Evolutionary conservation across 2,888 invertebrate genomes (phyloP), one percentile per base, ranked within the genome.

Genomic region (Drosophila eohydei): DNA sequence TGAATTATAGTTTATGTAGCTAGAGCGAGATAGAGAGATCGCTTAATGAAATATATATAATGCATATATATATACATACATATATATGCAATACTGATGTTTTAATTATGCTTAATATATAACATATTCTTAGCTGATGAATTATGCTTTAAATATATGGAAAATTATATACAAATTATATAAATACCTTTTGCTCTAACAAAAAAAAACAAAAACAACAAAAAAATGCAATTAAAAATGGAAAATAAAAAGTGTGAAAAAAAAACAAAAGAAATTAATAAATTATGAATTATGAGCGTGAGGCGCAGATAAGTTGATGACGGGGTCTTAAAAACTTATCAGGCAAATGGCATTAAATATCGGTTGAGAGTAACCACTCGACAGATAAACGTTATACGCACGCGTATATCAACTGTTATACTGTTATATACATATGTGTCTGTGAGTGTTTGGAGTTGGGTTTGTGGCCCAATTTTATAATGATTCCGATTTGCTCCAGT

Each of bases 91-190:
- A 67, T 67, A 46, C 61, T 59, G 61, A 75, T 75, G 63, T 76
- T 69, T 72, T 71, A 76, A 60, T 48, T 78, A 78, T 74, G 44
- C 55, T 68, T 78, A 75, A 72, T n/a, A 44, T 44, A 44, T 65
- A 68, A 48, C 41, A 26, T 74, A 64, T 60, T 60, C 60, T 65
- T 50, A 74, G 63, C 51, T 64, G 57, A 72, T 76, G 76, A 76
- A 76, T 78, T 77, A 77, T 77, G 62, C 74, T 65, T 78, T 77
- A 78, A 34, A 59, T 78, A 59, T 57, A 69, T 72, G 75, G 46
- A 74, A 65, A 54, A 36, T 28, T 55, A 69, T 58, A 71, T 38
- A 40, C 40, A 55, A 54, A 58, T 21, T 50, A 46, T 57, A 58
- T 36, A 46, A 30, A 30, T 48, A 48, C 38, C 28, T 59, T 52